A percentile compares a stretch with the other conserved stretches of the same genome.
Conservation (phyloP, 2,797 vertebrate species). For the Botia almorhae region DNA sequence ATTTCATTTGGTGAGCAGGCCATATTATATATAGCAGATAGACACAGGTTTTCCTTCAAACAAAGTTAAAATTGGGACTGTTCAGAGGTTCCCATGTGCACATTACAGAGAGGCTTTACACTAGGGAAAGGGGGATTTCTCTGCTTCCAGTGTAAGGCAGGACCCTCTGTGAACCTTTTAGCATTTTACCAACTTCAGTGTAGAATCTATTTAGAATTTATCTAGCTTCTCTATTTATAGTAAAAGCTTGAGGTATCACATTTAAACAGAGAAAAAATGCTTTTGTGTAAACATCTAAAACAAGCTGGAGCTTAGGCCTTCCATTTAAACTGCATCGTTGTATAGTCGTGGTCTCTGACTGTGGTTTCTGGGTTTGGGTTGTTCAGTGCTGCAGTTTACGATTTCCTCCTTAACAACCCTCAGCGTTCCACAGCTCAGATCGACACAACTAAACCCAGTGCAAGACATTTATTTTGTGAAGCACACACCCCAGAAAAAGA, state of each 20-base stretch:
- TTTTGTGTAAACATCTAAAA: constrained; percentile 60
- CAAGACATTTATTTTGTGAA: constrained; percentile 28
- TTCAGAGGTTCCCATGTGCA: too few species aligned
- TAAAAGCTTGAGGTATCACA: neutral
- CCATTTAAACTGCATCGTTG: constrained; percentile 47
- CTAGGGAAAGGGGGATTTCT: too few species aligned
- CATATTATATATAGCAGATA: too few species aligned
- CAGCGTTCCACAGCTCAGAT: constrained; percentile 10
- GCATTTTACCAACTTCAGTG: too few species aligned
- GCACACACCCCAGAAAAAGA: neutral
- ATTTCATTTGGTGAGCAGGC: too few species aligned
- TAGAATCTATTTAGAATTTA: neutral
- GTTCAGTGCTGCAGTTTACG: constrained; percentile 31
- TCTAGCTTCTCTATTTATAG: neutral
- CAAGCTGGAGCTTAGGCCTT: constrained; percentile 24
- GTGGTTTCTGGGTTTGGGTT: constrained; percentile 33
- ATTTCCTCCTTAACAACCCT: constrained; percentile 36
- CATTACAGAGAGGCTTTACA: too few species aligned
- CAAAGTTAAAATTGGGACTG: too few species aligned
- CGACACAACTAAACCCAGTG: constrained; percentile 7
- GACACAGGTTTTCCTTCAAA: too few species aligned
- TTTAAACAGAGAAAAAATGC: constrained; percentile 11
- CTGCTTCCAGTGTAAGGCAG: too few species aligned
- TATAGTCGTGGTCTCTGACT: constrained; percentile 5
- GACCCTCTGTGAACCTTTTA: too few species aligned